A percentile compares a stretch with the other conserved stretches of the same genome.
These are phyloP conservation scores for Poecilia velifera DNA, from an alignment of 2,797 vertebrate species.

Conservation along the genomic window DNA sequence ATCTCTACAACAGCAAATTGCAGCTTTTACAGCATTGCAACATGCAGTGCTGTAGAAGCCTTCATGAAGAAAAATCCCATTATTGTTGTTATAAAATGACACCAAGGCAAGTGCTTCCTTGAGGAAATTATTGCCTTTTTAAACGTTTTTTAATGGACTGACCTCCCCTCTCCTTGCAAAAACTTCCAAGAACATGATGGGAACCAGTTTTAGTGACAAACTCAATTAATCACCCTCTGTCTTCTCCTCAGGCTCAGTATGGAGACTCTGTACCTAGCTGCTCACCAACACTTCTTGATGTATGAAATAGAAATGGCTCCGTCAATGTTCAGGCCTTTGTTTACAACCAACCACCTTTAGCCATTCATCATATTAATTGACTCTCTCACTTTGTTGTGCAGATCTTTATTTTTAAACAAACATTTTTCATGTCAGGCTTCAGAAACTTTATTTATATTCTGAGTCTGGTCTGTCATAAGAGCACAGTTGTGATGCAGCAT, in stretches of 20 bases:
- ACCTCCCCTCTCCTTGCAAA: constrained; percentile 65
- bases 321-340: constrained; percentile 69
- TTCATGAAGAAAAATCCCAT: constrained; percentile 59
- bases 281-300: constrained; percentile 70
- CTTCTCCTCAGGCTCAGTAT: constrained; percentile 68
- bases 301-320: constrained; percentile 61
- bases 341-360: constrained; percentile 47
- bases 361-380: constrained; percentile 74
- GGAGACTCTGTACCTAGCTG: constrained; percentile 68
- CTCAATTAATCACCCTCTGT: constrained; percentile 71
- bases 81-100: constrained; percentile 65
- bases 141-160: constrained; percentile 67
- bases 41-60: constrained; percentile 13
- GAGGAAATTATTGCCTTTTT: constrained; percentile 68
- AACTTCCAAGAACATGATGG: constrained; percentile 53
- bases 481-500: constrained; percentile 12
- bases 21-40: background rate
- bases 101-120: constrained; percentile 69
- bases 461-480: constrained; percentile 33
- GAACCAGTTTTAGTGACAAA: constrained; percentile 68
- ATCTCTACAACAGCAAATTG: constrained; percentile 45
- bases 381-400: constrained; percentile 66
- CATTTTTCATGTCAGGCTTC: constrained; percentile 64
- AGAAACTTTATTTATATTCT: constrained; percentile 40
- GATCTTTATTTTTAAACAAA: constrained; percentile 56